Base-by-base conservation (phyloP, 1,140 invertebrate genomes). In the Meloidogyne exigua region DNA sequence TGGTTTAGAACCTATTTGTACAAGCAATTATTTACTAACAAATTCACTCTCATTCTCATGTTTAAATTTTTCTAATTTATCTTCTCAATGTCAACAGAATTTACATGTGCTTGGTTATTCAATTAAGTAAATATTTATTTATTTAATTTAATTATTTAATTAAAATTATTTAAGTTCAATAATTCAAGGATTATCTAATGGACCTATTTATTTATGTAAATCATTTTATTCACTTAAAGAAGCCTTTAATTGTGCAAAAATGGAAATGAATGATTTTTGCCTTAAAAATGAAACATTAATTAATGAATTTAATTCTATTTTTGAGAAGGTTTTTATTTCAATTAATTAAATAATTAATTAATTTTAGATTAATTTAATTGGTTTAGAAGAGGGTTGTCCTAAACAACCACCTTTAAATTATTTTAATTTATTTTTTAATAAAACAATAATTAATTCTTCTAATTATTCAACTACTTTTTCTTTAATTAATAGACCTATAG, bases 351-450 rank as follows among this genome's bases (percentile, higher is more conserved):
- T 44, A 15, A 57, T n/a, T n/a, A n/a, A n/a, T 57, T 57, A 3
- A 3, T 57, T 57, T 9, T 9, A 84, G 85, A 85, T 85, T 82
- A 81, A 77, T 23, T 68, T 64, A 0, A 75, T 86, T 18, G 84
- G 85, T 21, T 23, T 65, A n/a, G 84, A 87, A 77, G 84, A 86
- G 78, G 84, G 84, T n/a, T 86, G 84, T 76, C 84, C 84, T 32
- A 42, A 32, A 32, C 2, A 32, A 32, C 2, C 2, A 32, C 7
- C 7, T 3, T 32, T 32, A 49, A 85, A 85, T 39, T 68, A 86
- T 28, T 70, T 86, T 21, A 79, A 87, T 62, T 70, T 75, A 32
- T 81, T 85, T 21, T 83, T 85, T 28, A 63, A n/a, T n/a, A n/a
- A n/a, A n/a, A n/a, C n/a, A n/a, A n/a, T n/a, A 77, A 23, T 18